Percentiles rank a stretch among this genome's conserved stretches.
Evolutionary conservation across 2,888 invertebrate genomes (phyloP).

Genomic region (Alloplasta piceator): DNA sequence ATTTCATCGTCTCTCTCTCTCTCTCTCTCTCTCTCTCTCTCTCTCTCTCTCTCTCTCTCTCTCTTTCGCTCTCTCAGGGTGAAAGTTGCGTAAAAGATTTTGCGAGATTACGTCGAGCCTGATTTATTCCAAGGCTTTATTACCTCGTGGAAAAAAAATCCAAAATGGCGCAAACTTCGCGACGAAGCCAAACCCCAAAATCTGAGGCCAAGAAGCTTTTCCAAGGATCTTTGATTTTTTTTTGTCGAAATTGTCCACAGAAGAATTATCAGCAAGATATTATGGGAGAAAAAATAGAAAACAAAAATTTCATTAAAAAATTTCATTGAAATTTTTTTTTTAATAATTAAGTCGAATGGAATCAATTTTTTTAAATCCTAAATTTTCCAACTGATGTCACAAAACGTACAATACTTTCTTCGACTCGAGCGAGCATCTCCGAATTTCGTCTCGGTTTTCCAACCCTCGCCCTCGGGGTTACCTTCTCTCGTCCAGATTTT

Average conservation of each 20-base stretch:
- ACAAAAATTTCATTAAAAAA: no score
- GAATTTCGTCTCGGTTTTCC: conserved; percentile 62
- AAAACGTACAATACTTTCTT: conserved; percentile 68
- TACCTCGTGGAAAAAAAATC: conserved; percentile 51
- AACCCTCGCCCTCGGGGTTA: conserved; percentile 70
- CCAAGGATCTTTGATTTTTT: no score
- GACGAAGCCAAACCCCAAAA: conserved; percentile 17
- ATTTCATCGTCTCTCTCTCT: not conserved
- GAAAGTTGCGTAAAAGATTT: conserved; percentile 64
- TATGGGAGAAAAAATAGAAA: no score
- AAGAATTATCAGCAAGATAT: no score
- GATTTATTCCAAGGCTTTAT: conserved; percentile 69
- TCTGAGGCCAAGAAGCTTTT: no score
- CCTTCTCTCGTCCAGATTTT: conserved; percentile 70
- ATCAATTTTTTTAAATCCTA: no score
- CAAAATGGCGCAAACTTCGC: conserved; percentile 8
- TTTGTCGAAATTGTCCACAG: no score
- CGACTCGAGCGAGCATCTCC: conserved; percentile 76
- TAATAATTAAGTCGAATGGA: no score
- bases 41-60: conserved; percentile 9
- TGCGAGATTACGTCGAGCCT: conserved; percentile 68
- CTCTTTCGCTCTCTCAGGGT: conserved; percentile 20
- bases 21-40: not conserved
- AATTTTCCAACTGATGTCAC: no score
- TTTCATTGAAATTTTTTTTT: no score